Evolutionary conservation across 2,113 vertebrate genomes (phyloP).

Genomic region (Eulacestoma nigropectus): DNA sequence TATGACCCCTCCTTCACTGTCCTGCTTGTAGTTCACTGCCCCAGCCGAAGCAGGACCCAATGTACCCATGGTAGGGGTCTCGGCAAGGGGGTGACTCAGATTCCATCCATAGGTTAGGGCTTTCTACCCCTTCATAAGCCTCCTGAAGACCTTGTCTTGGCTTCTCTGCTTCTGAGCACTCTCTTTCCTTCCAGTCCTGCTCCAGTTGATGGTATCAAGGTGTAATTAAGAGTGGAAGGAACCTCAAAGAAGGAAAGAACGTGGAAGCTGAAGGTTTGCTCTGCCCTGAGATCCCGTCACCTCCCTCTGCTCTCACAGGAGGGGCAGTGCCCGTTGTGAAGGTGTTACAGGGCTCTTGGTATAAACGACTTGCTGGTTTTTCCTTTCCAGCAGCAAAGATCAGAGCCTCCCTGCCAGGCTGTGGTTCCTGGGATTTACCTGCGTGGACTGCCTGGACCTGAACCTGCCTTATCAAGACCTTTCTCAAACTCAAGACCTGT

Average conservation of each 20-base stretch:
- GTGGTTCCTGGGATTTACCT: neutral
- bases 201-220: neutral
- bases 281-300: rapidly evolving
- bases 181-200: neutral
- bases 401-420: neutral
- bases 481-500: neutral
- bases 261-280: neutral
- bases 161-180: neutral
- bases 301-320: rapidly evolving
- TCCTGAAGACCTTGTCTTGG: neutral
- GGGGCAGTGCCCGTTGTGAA: rapidly evolving
- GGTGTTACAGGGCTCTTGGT: neutral
- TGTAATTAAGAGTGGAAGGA: neutral
- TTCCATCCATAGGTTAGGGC: neutral
- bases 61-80: neutral
- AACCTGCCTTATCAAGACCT: neutral
- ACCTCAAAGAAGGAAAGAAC: neutral
- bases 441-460: rapidly evolving
- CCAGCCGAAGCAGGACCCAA: neutral
- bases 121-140: neutral
- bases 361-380: neutral
- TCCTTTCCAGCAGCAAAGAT: neutral
- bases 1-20: neutral
- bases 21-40: neutral
- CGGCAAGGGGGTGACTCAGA: neutral